Evolutionary conservation across 2,888 invertebrate genomes (phyloP), one percentile per base, ranked within the genome.

Genomic region (Ethmia dodecea): DNA sequence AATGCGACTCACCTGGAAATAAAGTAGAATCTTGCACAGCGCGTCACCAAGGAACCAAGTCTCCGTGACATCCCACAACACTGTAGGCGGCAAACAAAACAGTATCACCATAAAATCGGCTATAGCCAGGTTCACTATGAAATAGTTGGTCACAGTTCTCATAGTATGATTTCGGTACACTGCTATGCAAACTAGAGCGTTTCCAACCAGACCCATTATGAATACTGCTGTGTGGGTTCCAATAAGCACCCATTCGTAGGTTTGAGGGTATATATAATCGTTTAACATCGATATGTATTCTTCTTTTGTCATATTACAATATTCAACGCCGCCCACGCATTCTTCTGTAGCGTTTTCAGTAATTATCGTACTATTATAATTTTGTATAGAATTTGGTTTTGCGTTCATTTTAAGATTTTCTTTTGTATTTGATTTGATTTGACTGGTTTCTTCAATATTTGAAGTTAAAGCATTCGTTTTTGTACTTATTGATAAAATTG

Each of bases 91-190:
- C 42, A 97, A 86, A 68, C 97, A 97, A 47, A 96, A 89, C 31
- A 97, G 67, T 32, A 97, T 92, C 44, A 97, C 97, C 79, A 97
- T 88, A 55, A 97, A 93, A 65, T 97, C 97, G 0, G 93, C 93
- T 4, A 91, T 88, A 0, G 97, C 96, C 56, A 97, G 79, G 68
- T 97, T 97, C 25, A 96, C 95, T 55, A 97, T 93, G 69, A 96
- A 97, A 66, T 94, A 94, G 72, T 98, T 97, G 26, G 97, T 97
- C 12, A 97, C 96, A 0, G 95, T 96, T 38, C 96, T 87, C 96
- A 97, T 96, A 1, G 91, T 88, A 45, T 91, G 92, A 61, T 96
- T 96, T 37, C 93, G 89, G 62, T 94, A 94, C 0, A 97, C 96
- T 0, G 96, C 96, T 18, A 94, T 88, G 56, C 96, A 95, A 18